Evolutionary conservation across 2,888 invertebrate genomes (phyloP).

Genomic region (Eupeodes latifasciatus): DNA sequence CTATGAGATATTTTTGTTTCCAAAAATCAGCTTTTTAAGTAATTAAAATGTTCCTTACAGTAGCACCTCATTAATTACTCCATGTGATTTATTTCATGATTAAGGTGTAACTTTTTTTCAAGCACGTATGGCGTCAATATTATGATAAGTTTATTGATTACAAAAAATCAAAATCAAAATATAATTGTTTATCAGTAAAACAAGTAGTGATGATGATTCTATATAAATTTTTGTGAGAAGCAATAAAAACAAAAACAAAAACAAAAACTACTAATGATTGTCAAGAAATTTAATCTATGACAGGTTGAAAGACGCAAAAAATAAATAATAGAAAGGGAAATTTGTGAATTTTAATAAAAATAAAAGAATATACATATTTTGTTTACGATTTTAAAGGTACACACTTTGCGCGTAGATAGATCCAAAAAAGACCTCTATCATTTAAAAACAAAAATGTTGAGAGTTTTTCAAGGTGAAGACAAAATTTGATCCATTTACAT

Average conservation of each 20-base stretch:
- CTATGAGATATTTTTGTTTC: too few species aligned
- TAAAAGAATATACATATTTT: not conserved
- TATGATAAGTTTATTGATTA: conserved; percentile 23
- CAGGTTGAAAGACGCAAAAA: not conserved
- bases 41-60: not conserved
- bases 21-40: not conserved
- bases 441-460: too few species aligned
- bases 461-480: too few species aligned
- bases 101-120: not conserved
- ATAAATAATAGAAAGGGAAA: not conserved
- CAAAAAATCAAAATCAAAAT: not conserved
- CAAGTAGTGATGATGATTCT: not conserved
- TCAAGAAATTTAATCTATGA: conserved; percentile 11
- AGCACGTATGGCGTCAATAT: not conserved
- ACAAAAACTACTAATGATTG: not conserved
- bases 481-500: too few species aligned
- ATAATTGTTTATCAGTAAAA: conserved; percentile 18
- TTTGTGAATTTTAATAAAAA: not conserved
- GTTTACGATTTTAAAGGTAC: not conserved
- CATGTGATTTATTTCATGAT: not conserved
- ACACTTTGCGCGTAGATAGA: not conserved
- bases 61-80: not conserved
- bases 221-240: not conserved
- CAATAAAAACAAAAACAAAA: not conserved
- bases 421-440: too few species aligned